These are phyloP conservation scores for Phenganax subtilis DNA, from an alignment of 92 coral and sea anemone species.

Conservation along the genomic window DNA sequence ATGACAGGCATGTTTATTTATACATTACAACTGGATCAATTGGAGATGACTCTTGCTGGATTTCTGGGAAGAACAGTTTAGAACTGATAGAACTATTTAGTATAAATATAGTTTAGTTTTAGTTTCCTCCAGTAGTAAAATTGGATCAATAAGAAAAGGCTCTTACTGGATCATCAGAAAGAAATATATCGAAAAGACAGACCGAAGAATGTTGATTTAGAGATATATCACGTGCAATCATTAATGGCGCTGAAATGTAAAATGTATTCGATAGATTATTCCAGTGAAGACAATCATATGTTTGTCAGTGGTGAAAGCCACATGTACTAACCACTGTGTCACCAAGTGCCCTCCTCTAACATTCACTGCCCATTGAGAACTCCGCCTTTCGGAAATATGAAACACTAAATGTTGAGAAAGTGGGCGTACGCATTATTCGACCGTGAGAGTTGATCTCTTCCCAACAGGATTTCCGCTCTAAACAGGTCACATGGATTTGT, in stretches of 20 bases:
- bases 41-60: neutral
- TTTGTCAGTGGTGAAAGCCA: too few species aligned
- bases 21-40: neutral
- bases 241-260: too few species aligned
- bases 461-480: conserved; percentile 1
- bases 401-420: neutral
- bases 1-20: neutral
- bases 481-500: too few species aligned
- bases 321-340: too few species aligned
- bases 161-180: too few species aligned
- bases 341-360: too few species aligned
- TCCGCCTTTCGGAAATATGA: conserved; percentile 10
- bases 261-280: too few species aligned
- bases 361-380: neutral
- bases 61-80: neutral
- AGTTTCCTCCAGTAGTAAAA: neutral
- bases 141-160: neutral
- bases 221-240: too few species aligned
- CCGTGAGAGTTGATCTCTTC: neutral
- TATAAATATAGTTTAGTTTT: neutral
- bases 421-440: neutral
- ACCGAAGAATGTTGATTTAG: too few species aligned
- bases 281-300: too few species aligned
- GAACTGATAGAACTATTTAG: neutral
- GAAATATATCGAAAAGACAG: too few species aligned